Evolutionary conservation across 2,797 vertebrate genomes (phyloP).

Genomic region (Fistularia tabacaria): DNA sequence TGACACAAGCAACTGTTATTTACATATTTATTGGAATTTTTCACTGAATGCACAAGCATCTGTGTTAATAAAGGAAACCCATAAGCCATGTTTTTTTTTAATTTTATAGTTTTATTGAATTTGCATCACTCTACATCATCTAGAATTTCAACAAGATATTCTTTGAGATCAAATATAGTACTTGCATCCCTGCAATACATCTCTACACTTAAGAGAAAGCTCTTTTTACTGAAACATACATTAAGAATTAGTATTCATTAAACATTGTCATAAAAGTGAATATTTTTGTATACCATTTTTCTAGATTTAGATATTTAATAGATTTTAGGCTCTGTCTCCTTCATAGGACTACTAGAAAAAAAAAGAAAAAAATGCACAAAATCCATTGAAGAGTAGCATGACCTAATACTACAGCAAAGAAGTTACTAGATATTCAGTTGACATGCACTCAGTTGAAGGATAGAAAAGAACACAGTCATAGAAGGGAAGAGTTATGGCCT

Average conservation of each 20-base stretch:
- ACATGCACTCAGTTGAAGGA: constrained; percentile 81
- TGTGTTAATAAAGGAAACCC: too few species aligned
- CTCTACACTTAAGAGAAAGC: constrained; percentile 78
- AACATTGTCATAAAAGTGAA: constrained; percentile 80
- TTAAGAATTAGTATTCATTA: constrained; percentile 78
- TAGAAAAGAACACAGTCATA: constrained; percentile 65
- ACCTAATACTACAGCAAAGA: constrained; percentile 80
- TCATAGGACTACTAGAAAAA: constrained; percentile 79
- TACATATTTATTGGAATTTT: too few species aligned
- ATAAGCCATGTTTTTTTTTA: constrained; percentile 19
- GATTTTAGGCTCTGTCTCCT: constrained; percentile 62
- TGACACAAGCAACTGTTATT: too few species aligned
- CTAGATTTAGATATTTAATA: constrained; percentile 64
- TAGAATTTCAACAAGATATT: constrained; percentile 82
- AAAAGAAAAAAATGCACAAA: constrained; percentile 73
- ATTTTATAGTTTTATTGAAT: constrained; percentile 77
- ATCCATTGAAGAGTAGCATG: constrained; percentile 77
- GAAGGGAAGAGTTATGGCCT: constrained; percentile 56
- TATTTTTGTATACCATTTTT: constrained; percentile 65
- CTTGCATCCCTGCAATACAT: constrained; percentile 82
- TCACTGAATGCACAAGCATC: too few species aligned
- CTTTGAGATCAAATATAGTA: constrained; percentile 79
- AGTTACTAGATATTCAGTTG: constrained; percentile 79
- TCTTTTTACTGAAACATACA: constrained; percentile 76
- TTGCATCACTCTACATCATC: constrained; percentile 81